Evolutionary conservation across 2,113 vertebrate genomes (phyloP), one percentile per base, ranked within the genome.

Genomic region (Sinocyclocheilus anophthalmus): DNA sequence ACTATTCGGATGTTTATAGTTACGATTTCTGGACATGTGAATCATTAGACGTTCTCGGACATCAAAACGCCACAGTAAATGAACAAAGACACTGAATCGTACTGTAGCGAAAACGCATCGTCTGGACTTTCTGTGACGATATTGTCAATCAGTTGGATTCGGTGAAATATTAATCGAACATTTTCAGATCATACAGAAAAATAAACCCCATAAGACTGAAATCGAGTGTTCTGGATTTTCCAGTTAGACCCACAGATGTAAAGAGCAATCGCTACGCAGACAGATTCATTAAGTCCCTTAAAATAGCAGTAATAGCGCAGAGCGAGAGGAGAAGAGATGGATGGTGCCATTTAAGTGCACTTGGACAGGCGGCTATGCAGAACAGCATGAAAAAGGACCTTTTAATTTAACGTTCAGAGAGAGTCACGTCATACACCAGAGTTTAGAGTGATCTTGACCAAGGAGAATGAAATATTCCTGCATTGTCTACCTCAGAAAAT

Each of bases 401-500:
- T 83, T 63, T 81, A 53, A 76, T 81, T 75, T 77, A 12, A 69
- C 10, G 73, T 85, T 89, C 86, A 90, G 90, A 90, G 88, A 87
- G 90, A 91, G 91, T 90, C 91, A 92, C 92, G 93, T 93, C 91
- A 91, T 83, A 90, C 90, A 73, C 61, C 86, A 76, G 78, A 89
- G 79, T 88, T 92, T 80, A 90, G 83, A 89, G 88, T 87, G 88
- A 89, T 91, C 93, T 92, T 91, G 91, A 92, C 87, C 92, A 72
- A 85, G 92, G 92, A 92, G 92, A 94, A 93, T 93, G 92, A 94
- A 93, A 94, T 92, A 93, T 92, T 92, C 91, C 93, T 93, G 91
- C 94, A 94, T 94, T 93, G 94, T 95, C 95, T 95, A 96, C 95
- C 95, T 96, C 95, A 95, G 91, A 94, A 94, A 94, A 95, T 95